These are phyloP conservation scores for Agonopterix subpropinquella DNA, from an alignment of 2,888 invertebrate species.

Conservation along the genomic window DNA sequence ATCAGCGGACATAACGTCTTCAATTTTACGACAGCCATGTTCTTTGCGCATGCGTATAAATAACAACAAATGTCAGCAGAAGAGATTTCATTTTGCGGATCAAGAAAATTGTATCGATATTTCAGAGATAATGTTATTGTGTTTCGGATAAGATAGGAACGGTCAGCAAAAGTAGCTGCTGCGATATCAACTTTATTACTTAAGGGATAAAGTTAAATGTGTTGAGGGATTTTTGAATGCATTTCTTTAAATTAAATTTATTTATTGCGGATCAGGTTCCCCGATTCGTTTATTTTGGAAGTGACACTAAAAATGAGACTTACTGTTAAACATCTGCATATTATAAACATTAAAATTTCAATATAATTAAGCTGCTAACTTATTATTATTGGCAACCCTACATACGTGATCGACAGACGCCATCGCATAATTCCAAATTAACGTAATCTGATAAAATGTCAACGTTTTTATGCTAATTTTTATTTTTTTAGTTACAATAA, in stretches of 20 bases:
- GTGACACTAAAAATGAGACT: neutral
- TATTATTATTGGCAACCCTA: slow-evolving; percentile 1
- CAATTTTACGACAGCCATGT: slow-evolving; percentile 68
- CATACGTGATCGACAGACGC: slow-evolving; percentile 1
- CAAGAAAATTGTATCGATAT: slow-evolving; percentile 72
- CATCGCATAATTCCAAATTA: no score
- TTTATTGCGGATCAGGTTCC: neutral
- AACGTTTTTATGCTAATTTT: no score
- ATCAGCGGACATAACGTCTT: slow-evolving; percentile 69
- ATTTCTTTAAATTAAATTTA: neutral
- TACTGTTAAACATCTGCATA: slow-evolving; percentile 1
- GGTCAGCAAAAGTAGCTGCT: neutral
- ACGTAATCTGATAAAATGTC: no score
- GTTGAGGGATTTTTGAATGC: neutral
- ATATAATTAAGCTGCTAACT: slow-evolving; percentile 3
- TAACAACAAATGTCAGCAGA: slow-evolving; percentile 61
- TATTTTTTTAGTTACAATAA: no score
- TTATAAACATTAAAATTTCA: neutral
- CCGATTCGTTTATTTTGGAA: neutral
- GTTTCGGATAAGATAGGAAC: slow-evolving; percentile 54
- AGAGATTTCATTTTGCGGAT: slow-evolving; percentile 69
- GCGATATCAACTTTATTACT: no score
- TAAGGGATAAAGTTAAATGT: no score
- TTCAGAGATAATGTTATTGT: slow-evolving; percentile 68
- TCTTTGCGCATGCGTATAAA: slow-evolving; percentile 59